Evolutionary conservation across 2,113 vertebrate species (phyloP), one percentile per base, ranked within the genome.

Genomic region (Podiceps cristatus): DNA sequence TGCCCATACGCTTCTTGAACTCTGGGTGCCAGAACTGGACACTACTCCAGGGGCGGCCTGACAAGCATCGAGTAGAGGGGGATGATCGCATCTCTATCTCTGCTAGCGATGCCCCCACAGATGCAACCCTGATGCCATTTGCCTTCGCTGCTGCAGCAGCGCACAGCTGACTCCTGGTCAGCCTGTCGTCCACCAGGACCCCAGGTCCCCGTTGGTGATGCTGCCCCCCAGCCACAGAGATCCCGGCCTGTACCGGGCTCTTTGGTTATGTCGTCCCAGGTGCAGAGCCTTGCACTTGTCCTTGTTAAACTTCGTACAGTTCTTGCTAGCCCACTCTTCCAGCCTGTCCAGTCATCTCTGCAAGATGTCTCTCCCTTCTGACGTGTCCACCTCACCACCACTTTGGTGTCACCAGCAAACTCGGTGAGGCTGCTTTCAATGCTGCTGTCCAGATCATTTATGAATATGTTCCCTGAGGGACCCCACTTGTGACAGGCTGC

Each of bases 331-430:
- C n/a, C 0, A 47, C 9, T 37, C 37, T 37, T 7, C 37, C 37
- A 37, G 37, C 37, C 37, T 37, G 37, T 37, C 37, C 37, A 37
- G 37, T 37, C 37, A 37, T 44, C 74, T 44, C 28, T 35, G 11
- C n/a, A 80, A 74, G 66, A 47, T 11, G 10, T 24, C 9, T 37
- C 40, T 75, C 59, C 24, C 19, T 47, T 63, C 78, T 25, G 23
- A 74, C 0, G 0, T 9, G 50, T n/a, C 15, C 20, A 33, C 23
- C 15, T 71, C 4, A 2, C 10, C 45, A 82, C 9, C 29, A 31
- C 35, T n/a, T 64, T n/a, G 49, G 20, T 24, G 35, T 18, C 45
- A 81, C 7, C 55, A 71, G 50, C 37, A 66, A 86, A 66, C 19
- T 2, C 16, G 25, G 66, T 40, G 27, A 86, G 28, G 56, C 33